Percentiles rank a stretch among this genome's conserved stretches.
Evolutionary conservation across 2,797 vertebrate genomes (phyloP).

Genomic region (Gorsachius magnificus): DNA sequence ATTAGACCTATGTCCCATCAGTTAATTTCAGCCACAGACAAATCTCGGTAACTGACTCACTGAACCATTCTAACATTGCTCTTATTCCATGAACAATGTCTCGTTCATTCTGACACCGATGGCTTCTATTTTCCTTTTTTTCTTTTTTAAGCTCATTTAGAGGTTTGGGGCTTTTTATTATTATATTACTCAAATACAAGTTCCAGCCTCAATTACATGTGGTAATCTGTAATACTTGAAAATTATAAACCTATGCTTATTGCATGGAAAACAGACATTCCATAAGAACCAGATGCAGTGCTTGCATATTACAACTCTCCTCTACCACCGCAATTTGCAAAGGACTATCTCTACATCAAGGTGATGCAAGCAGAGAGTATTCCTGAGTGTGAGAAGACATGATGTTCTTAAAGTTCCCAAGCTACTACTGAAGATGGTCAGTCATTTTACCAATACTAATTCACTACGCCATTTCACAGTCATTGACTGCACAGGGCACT

Average conservation of each 20-base stretch:
- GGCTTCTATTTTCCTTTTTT: too few relatives aligned
- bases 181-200: neutral
- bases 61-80: neutral
- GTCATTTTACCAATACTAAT: neutral
- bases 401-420: neutral
- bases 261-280: neutral
- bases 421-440: neutral
- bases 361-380: neutral
- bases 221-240: neutral
- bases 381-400: neutral
- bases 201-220: neutral
- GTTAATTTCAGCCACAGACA: neutral
- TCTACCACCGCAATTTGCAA: neutral
- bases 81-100: neutral
- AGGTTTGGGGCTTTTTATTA: fast-evolving
- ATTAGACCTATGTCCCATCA: neutral
- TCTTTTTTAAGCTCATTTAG: neutral
- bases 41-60: neutral
- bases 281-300: neutral
- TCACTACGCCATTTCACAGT: neutral
- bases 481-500: neutral
- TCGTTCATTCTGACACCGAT: neutral
- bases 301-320: neutral
- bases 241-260: neutral
- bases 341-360: neutral